Evolutionary conservation across 2,888 invertebrate species (phyloP), one percentile per base, ranked within the genome.

Genomic region (Zootermopsis nevadensis): DNA sequence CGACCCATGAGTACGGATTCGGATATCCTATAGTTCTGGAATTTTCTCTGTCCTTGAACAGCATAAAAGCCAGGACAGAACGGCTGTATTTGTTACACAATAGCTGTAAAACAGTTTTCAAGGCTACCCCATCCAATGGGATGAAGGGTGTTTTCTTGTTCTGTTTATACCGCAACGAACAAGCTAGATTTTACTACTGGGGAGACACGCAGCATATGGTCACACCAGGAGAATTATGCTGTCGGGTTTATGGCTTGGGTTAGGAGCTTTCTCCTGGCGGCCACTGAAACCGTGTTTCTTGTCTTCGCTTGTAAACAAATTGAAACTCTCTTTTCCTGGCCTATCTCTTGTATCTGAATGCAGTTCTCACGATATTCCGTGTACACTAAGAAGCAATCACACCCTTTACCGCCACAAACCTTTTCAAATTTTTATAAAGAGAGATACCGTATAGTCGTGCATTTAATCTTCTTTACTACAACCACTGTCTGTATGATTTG

Each of bases 201-300:
- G 74, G 74, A n/a, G 74, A 74, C 74, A 74, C 38, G 74, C 22
- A 74, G 74, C 74, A 74, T 74, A 74, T 74, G 74, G 74, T n/a
- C 33, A 2, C 69, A 7, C n/a, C 22, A 31, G 31, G 4, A 69
- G 69, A 69, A 22, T 30, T 30, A 69, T 69, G 22, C 66, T 66
- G 27, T 10, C 69, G 69, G 69, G 2, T 66, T 66, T 30, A 66
- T n/a, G 27, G 69, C 22, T 33, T 19, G 69, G 27, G 33, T 69
- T 69, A 15, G 48, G 48, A 48, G 19, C 48, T 19, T 15, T 66
- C 66, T 66, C 15, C n/a, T 66, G 27, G 31, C 48, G 42, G 15
- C 42, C 42, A 42, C 33, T 66, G 30, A 30, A 12, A n/a, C 30
- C 66, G n/a, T 6, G 4, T 66, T 66, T 15, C 27, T 30, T 12